Evolutionary conservation across 2,113 vertebrate species (phyloP).

Genomic region (Nerophis ophidion): DNA sequence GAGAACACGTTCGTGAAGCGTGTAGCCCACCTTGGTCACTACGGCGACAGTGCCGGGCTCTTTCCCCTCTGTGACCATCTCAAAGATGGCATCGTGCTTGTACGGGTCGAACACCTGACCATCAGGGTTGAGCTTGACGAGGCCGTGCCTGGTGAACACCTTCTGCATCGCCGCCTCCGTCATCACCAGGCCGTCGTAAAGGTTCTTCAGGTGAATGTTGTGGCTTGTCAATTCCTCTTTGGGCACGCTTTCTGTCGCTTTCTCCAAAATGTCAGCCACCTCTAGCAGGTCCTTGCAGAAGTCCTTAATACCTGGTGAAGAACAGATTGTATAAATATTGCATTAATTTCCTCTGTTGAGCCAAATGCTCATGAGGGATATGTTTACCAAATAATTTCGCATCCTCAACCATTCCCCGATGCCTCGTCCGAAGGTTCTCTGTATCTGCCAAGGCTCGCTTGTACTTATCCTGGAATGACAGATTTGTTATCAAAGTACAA

Average conservation of each 20-base stretch:
- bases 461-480: constrained; percentile 83
- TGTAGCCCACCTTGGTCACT: constrained; percentile 94
- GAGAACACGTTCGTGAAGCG: constrained; percentile 90
- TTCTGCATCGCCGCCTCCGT: constrained; percentile 93
- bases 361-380: background rate
- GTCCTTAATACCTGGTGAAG: constrained; percentile 83
- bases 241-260: constrained; percentile 89
- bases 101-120: constrained; percentile 94
- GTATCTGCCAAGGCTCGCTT: constrained; percentile 91
- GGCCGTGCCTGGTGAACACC: constrained; percentile 90
- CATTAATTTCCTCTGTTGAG: background rate
- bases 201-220: constrained; percentile 92
- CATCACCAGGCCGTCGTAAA: constrained; percentile 92
- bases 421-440: constrained; percentile 89
- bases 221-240: constrained; percentile 80
- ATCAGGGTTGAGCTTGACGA: constrained; percentile 81
- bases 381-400: constrained; percentile 87
- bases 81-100: constrained; percentile 92
- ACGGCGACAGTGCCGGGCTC: constrained; percentile 85
- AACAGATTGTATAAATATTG: background rate
- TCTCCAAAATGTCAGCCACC: constrained; percentile 93
- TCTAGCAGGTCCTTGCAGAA: constrained; percentile 97
- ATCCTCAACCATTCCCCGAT: constrained; percentile 88
- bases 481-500: background rate
- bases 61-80: constrained; percentile 79